Base-by-base conservation (phyloP, 2,113 vertebrate species). In the Eleginops maclovinus region DNA sequence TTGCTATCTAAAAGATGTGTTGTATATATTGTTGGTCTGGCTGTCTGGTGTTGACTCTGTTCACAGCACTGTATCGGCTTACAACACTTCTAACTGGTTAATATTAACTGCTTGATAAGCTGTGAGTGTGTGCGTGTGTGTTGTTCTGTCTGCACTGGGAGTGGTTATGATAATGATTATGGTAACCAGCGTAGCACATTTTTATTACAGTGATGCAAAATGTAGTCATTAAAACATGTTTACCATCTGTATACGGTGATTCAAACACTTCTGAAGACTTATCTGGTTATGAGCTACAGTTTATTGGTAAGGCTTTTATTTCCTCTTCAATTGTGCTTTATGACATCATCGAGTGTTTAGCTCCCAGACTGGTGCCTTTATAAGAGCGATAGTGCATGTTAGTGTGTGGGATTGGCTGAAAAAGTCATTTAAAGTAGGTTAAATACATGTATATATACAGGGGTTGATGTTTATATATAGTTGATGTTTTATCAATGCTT, bases 81-180 rank as follows among this genome's bases (percentile, higher is more conserved):
- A 60, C 70, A 75, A 17, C 46, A 50, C 43, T 63, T 64, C 69
- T 49, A 56, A 46, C 51, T 49, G 60, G 87, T 92, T 89, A 89
- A 89, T 73, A 90, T 93, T 91, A 91, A 92, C 88, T 51, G 13
- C 5, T 19, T 43, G 67, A 71, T 81, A 83, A 84, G 44, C n/a
- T 68, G 3, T 12, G 13, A 44, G 31, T 19, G 26, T 21, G 58
- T 40, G 40, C 43, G n/a, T 62, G 22, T 75, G 16, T 56, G n/a
- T 14, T 3, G 24, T n/a, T 51, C 28, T 16, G 19, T 66, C 41
- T 3, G 50, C 19, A 19, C 16, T 21, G 2, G 46, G 31, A 55
- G 46, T 54, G 36, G n/a, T 49, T 44, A 36, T 28, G 14, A 61
- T 60, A 53, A 13, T n/a, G n/a, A 28, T 40, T 26, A 51, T 70